Evolutionary conservation across 2,888 invertebrate genomes (phyloP).

Genomic region (Chorisops tibialis): DNA sequence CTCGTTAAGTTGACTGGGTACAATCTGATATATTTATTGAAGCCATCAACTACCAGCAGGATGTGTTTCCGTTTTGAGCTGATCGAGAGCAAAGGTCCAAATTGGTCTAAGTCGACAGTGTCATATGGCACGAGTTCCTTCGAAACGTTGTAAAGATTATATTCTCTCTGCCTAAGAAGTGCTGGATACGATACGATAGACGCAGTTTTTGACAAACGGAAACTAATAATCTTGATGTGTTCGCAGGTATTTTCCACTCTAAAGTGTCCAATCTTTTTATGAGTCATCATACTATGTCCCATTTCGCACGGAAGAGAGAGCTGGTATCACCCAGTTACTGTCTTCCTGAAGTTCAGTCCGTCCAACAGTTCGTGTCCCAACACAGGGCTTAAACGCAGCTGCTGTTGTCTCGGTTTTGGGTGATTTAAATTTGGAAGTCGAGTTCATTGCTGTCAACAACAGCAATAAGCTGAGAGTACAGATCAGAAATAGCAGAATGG

Average conservation of each 20-base stretch:
- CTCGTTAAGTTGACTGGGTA: slow-evolving; percentile 6
- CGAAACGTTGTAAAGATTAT: slow-evolving; percentile 36
- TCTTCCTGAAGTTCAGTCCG: slow-evolving; percentile 31
- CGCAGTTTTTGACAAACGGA: slow-evolving; percentile 34
- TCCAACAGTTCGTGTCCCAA: slow-evolving; percentile 30
- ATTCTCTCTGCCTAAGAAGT: slow-evolving; percentile 30
- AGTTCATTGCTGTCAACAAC: slow-evolving; percentile 27
- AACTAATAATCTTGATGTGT: slow-evolving; percentile 42
- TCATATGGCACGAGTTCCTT: slow-evolving; percentile 37
- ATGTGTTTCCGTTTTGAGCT: not conserved
- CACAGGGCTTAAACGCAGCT: slow-evolving; percentile 31
- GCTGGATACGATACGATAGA: slow-evolving; percentile 25
- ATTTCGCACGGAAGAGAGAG: slow-evolving; percentile 36
- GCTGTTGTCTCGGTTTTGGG: slow-evolving; percentile 34
- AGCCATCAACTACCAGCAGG: slow-evolving; percentile 4
- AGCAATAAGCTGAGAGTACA: too few species aligned
- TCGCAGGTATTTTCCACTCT: slow-evolving; percentile 40
- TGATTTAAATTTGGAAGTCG: slow-evolving; percentile 28
- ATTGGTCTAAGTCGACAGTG: slow-evolving; percentile 14
- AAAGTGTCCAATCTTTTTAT: slow-evolving; percentile 41
- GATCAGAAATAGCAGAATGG: too few species aligned
- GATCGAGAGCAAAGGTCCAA: slow-evolving; percentile 23
- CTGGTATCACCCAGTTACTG: slow-evolving; percentile 19
- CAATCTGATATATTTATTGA: slow-evolving; percentile 17
- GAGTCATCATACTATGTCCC: slow-evolving; percentile 36